Evolutionary conservation across 2,113 vertebrate species (phyloP).

Genomic region (Mastomys natalensis): DNA sequence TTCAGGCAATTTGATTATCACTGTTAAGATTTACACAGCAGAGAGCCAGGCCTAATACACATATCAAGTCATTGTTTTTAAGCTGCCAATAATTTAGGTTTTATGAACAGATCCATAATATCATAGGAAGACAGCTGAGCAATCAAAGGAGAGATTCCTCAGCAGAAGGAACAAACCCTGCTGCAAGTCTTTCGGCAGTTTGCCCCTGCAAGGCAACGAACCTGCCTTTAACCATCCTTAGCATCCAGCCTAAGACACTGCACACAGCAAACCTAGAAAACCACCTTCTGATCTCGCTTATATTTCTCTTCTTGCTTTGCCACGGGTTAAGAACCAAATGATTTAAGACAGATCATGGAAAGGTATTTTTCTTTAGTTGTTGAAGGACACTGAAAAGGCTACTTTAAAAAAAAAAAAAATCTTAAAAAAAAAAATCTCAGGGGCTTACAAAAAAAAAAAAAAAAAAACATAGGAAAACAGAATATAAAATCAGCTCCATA

Average conservation of each 20-base stretch:
- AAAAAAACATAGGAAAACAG: conserved; percentile 17
- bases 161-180: conserved; percentile 40
- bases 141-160: conserved; percentile 29
- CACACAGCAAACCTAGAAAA: conserved; percentile 47
- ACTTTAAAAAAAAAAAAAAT: not conserved
- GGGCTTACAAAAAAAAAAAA: not conserved
- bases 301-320: conserved; percentile 34
- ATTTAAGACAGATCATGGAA: conserved; percentile 43
- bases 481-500: not conserved
- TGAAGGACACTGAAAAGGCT: not conserved
- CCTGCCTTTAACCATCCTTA: conserved; percentile 43
- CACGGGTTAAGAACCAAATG: conserved; percentile 23
- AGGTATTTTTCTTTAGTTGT: conserved; percentile 20
- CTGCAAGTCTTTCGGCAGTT: conserved; percentile 44
- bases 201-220: conserved; percentile 14
- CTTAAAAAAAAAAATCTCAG: conserved; percentile 13
- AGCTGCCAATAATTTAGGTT: conserved; percentile 34
- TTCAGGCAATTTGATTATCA: conserved; percentile 37
- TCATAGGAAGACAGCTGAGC: not conserved
- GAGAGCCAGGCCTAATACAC: conserved; percentile 11
- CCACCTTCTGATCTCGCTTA: conserved; percentile 24
- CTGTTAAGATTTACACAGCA: not conserved
- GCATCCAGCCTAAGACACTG: not conserved
- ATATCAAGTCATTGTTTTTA: conserved; percentile 25
- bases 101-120: conserved; percentile 53